Base-by-base conservation (phyloP, 2,888 invertebrate genomes). In the Pharmacophagus antenor region DNA sequence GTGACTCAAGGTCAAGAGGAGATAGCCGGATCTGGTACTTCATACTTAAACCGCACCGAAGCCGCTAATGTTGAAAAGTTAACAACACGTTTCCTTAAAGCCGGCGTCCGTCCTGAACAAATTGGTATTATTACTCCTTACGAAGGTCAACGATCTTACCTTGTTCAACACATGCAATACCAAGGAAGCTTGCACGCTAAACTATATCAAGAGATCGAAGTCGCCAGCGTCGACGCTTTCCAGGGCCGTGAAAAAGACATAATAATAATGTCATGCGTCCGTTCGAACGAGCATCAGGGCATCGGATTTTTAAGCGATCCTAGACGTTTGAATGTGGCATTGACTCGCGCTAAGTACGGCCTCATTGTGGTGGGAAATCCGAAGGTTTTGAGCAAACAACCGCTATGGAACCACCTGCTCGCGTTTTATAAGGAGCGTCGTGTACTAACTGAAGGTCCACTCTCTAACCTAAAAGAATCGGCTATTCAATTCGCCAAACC, bases 71-170 rank as follows among this genome's bases (percentile, higher is more conserved):
- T 99, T 0, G 99, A 99, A 82, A 99, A 99, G 82, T 94, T 99
- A 48, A 97, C 98, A 0, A 99, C 99, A 0, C 93, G 97, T 48
- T 98, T 99, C 81, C 86, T 99, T 55, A 95, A 98, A 70, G 96
- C 97, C 7, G 99, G 99, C 5, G 96, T 99, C 0, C 96, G 97
- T 70, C 99, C 99, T 0, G 98, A 98, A 70, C 99, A 99, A 84
- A 99, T 99, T 65, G 99, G 99, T 18, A 97, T 99, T 47, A 99
- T 99, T 64, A 99, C 99, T 0, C 99, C 99, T 0, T 99, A 99
- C 74, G 99, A 99, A 83, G 99, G 99, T 0, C 99, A 99, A 82
- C 92, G 99, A 12, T 98, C 99, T 0, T 99, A 98, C 80, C 91
- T 99, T 64, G 99, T 97, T 0, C 99, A 99, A 79, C 98, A 99